Evolutionary conservation across 1,140 invertebrate genomes (phyloP).

Genomic region (Drosophila sp.): DNA sequence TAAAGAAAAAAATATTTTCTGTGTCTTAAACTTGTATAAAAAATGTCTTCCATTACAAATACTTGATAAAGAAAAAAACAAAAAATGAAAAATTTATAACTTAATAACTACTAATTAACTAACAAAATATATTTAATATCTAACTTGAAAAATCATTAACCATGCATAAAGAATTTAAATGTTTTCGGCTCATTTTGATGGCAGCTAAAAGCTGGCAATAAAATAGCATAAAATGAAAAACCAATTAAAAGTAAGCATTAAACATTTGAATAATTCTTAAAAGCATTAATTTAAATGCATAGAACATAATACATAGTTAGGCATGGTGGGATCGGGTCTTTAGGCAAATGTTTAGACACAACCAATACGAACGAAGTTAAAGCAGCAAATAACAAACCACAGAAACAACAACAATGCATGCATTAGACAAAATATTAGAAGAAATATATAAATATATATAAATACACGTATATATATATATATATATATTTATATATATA

Average conservation of each 20-base stretch:
- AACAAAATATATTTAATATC: slow-evolving; percentile 68
- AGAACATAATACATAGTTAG: slow-evolving; percentile 61
- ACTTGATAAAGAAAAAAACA: slow-evolving; percentile 65
- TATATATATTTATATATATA: slow-evolving; percentile 41
- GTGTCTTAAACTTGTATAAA: slow-evolving; percentile 85
- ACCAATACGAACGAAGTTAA: slow-evolving; percentile 38
- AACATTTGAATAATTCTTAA: slow-evolving; percentile 46
- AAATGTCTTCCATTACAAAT: slow-evolving; percentile 84
- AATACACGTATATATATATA: slow-evolving; percentile 50
- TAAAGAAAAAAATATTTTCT: slow-evolving; percentile 83
- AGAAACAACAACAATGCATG: slow-evolving; percentile 45
- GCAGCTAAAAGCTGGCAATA: slow-evolving; percentile 59
- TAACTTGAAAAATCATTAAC: slow-evolving; percentile 59
- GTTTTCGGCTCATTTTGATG: slow-evolving; percentile 38
- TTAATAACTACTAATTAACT: slow-evolving; percentile 75
- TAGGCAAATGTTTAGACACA: slow-evolving; percentile 25
- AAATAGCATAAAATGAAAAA: slow-evolving; percentile 8
- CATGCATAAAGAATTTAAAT: slow-evolving; percentile 61
- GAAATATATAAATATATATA: slow-evolving; percentile 51
- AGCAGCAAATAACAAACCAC: slow-evolving; percentile 16
- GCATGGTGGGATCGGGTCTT: slow-evolving; percentile 19
- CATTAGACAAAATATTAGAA: slow-evolving; percentile 72
- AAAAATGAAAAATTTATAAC: slow-evolving; percentile 61
- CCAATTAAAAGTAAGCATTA: slow-evolving; percentile 3
- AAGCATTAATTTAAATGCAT: slow-evolving; percentile 47